phyloP scores from a whole-genome alignment of 2,888 invertebrate genomes.

The Steinernema carpocapsae region DNA sequence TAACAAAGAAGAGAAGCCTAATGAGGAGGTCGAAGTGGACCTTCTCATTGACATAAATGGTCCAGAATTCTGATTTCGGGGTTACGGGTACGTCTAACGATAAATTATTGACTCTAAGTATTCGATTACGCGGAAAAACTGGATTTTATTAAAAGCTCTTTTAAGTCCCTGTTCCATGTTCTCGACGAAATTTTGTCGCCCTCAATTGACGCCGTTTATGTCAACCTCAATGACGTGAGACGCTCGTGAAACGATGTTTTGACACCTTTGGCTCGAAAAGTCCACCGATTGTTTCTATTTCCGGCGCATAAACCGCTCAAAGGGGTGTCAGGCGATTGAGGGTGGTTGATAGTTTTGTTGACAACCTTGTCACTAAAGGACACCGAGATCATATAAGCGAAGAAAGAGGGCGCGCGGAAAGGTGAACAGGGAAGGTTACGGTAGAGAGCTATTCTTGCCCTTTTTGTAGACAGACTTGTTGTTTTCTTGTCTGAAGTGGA shows the following conservation, averaged over 20 bases:
- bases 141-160: no score
- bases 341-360: not conserved
- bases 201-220: no score
- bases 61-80: not conserved
- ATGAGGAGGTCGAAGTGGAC: not conserved
- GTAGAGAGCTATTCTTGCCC: no score
- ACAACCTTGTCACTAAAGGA: not conserved
- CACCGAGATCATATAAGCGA: conserved; percentile 6
- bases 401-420: not conserved
- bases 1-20: not conserved
- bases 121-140: no score
- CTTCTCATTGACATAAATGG: conserved; percentile 19
- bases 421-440: no score
- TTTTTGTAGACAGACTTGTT: no score
- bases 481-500: no score
- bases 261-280: not conserved
- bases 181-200: no score
- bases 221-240: no score
- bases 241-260: conserved; percentile 12
- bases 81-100: not conserved
- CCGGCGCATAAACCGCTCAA: not conserved
- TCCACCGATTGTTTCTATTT: conserved; percentile 7
- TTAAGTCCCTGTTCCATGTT: no score
- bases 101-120: no score
- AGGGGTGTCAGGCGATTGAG: no score